Percentiles rank a stretch among this genome's conserved stretches.
Evolutionary conservation across 1,140 invertebrate genomes (phyloP).

Genomic region (Microplitis demolitor): DNA sequence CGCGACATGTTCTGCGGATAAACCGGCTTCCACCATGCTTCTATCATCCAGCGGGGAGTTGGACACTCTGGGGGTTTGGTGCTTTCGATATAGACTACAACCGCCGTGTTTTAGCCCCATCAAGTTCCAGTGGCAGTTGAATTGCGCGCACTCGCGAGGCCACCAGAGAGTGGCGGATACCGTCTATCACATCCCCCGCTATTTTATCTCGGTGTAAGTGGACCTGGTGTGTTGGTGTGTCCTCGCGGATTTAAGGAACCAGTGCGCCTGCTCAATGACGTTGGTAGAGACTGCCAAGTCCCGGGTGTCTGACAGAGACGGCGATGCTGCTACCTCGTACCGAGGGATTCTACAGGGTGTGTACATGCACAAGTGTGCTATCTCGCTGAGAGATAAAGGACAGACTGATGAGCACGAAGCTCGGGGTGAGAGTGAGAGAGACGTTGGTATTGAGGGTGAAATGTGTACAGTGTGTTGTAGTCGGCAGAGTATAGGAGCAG

Average conservation of each 20-base stretch:
- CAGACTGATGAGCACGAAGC: too few species aligned
- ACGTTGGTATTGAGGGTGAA: neutral
- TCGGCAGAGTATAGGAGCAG: neutral
- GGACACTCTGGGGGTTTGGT: constrained; percentile 6
- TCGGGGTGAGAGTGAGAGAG: neutral
- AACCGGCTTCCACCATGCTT: constrained; percentile 37
- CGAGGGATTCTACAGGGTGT: neutral
- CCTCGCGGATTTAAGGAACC: neutral
- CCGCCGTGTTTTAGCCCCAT: neutral
- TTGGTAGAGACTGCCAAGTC: constrained; percentile 27
- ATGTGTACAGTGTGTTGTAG: neutral
- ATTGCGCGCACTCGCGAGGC: neutral
- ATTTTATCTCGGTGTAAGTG: neutral
- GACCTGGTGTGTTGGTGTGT: neutral
- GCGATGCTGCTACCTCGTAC: neutral
- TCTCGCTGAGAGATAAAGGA: too few species aligned
- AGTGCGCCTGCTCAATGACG: constrained; percentile 29
- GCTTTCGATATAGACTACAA: neutral
- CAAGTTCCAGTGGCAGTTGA: neutral
- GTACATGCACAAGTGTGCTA: too few species aligned
- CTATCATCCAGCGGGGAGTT: constrained; percentile 28
- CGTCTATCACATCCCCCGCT: neutral
- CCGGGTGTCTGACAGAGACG: constrained; percentile 17
- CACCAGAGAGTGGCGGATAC: neutral
- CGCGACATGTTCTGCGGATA: constrained; percentile 48